Evolutionary conservation across 1,140 invertebrate species (phyloP).

Genomic region (Coptotermes formosanus): DNA sequence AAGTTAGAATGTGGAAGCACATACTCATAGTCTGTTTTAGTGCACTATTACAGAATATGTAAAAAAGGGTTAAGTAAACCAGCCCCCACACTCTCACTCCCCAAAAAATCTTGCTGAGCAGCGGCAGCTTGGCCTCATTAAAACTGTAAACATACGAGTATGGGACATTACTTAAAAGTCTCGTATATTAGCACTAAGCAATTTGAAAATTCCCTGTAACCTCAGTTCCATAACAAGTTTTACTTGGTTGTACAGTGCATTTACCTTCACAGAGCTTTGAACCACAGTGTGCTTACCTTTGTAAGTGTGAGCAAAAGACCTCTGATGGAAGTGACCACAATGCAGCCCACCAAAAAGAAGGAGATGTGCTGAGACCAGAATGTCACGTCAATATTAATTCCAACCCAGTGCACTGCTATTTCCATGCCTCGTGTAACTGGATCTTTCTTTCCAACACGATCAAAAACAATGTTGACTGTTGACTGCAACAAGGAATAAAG

Average conservation of each 20-base stretch:
- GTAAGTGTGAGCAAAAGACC: constrained; percentile 94
- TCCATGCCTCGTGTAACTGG: constrained; percentile 96
- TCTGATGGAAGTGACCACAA: constrained; percentile 96
- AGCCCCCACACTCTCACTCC: too few species aligned
- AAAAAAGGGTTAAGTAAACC: too few species aligned
- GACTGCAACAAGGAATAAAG: constrained; percentile 57
- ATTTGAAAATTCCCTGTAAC: constrained; percentile 12
- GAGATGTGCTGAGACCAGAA: constrained; percentile 99
- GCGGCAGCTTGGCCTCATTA: too few species aligned
- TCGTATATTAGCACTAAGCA: not conserved
- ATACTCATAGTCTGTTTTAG: too few species aligned
- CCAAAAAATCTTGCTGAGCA: too few species aligned
- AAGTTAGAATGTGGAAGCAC: too few species aligned
- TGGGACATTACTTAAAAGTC: too few species aligned
- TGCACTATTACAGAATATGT: too few species aligned
- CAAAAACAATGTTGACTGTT: constrained; percentile 98
- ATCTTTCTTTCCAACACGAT: constrained; percentile 97
- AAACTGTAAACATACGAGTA: too few species aligned
- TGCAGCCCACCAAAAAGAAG: constrained; percentile 95
- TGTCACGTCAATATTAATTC: constrained; percentile 92
- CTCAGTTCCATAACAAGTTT: not conserved
- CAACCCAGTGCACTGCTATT: constrained; percentile 96
- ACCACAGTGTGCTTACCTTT: constrained; percentile 65
- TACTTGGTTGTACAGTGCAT: too few species aligned
- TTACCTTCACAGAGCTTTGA: too few species aligned